These are phyloP conservation scores for Brachylomia viminalis DNA, from an alignment of 2,888 invertebrate genomes.

Conservation along the genomic window DNA sequence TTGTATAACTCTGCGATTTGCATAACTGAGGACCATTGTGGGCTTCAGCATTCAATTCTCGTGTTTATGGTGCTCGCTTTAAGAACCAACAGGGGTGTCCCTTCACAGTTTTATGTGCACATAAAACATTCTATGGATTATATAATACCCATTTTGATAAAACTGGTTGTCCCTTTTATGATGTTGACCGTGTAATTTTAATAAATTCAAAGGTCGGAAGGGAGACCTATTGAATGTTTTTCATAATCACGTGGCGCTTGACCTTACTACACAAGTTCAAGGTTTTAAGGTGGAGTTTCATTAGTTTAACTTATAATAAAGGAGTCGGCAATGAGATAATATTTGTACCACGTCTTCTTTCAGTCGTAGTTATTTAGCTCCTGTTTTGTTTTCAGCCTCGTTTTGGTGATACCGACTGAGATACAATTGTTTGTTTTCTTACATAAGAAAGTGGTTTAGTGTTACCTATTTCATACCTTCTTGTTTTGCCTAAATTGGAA, in stretches of 20 bases:
- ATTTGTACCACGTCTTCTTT: conserved; percentile 42
- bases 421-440: conserved; percentile 8
- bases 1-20: conserved; percentile 63
- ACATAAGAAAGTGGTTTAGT: neutral
- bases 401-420: conserved; percentile 17
- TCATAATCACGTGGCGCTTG: conserved; percentile 76
- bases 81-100: conserved; percentile 47
- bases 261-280: conserved; percentile 86
- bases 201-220: conserved; percentile 81
- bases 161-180: conserved; percentile 79
- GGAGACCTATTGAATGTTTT: conserved; percentile 83
- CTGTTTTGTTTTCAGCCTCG: conserved; percentile 27
- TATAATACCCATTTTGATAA: conserved; percentile 78
- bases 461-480: neutral
- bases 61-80: conserved; percentile 43
- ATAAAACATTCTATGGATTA: conserved; percentile 69
- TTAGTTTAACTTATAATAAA: conserved; percentile 34
- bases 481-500: conserved; percentile 24
- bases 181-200: conserved; percentile 81
- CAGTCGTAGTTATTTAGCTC: conserved; percentile 16
- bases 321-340: conserved; percentile 46
- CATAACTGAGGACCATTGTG: conserved; percentile 55
- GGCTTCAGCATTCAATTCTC: conserved; percentile 44
- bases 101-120: conserved; percentile 35
- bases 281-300: conserved; percentile 81